Base-by-base conservation (phyloP, 1,140 invertebrate species). In the Listronotus bonariensis region DNA sequence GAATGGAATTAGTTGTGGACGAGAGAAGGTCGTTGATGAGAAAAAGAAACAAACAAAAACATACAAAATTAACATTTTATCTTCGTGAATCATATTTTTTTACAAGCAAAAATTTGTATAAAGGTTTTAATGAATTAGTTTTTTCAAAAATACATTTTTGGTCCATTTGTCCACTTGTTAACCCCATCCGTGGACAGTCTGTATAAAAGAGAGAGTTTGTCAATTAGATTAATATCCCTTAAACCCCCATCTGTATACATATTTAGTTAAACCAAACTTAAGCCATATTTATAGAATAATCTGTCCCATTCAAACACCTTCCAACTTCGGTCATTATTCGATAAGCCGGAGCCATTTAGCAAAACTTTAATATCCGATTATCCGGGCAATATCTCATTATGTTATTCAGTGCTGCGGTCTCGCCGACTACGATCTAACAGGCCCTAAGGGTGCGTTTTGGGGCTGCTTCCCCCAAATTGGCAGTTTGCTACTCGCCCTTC, bases 351-450 rank as follows among this genome's bases (percentile, higher is more conserved):
- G 26, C 11, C 38, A 56, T 56, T 56, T 56, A 31, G 53, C 53
- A 56, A 56, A 56, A 56, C 53, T 56, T 56, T 56, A 56, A 56
- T 56, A 56, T 56, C 53, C 26, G 53, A 56, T 56, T 56, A 56
- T 56, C 53, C 53, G 8, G 53, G 53, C 53, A 56, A 56, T 56
- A 56, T 56, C 53, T 56, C 53, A 56, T 56, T 56, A 56, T 56
- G 40, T 56, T 56, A 56, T 56, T 56, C 53, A 56, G 53, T 56
- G 53, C 38, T 20, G 53, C 51, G 51, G 51, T 53, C 26, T 20
- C 14, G 18, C 53, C 18, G 20, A 17, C 15, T 9, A 48, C 45
- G 6, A 20, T 48, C 45, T 9, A 48, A 56, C 38, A 43, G 40
- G 53, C 15, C 53, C 41, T n/a, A 17, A 43, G 53, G 53, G 53